A percentile compares a stretch with the other conserved stretches of the same genome.
phyloP scores from a whole-genome alignment of 2,113 vertebrate species.

The Meriones unguiculatus region DNA sequence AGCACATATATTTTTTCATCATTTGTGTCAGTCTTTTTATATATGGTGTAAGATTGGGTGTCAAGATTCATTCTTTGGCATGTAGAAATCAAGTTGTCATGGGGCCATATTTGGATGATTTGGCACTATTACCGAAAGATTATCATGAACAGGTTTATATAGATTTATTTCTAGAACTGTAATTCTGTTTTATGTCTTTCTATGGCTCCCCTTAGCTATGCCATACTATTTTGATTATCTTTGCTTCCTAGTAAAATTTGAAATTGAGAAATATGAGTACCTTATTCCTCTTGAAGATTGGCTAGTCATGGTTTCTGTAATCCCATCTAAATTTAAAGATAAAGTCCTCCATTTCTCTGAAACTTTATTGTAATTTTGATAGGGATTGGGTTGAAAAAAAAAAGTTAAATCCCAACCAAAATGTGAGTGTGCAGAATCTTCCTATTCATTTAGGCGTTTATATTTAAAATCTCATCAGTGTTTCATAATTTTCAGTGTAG shows the following conservation, averaged over 20 bases:
- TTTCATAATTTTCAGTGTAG: not conserved
- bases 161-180: not conserved
- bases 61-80: not conserved
- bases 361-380: not conserved
- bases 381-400: not conserved
- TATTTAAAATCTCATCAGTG: not conserved
- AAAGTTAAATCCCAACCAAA: not conserved
- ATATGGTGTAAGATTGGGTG: not conserved
- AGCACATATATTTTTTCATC: not conserved
- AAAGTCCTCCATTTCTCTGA: not conserved
- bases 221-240: not conserved
- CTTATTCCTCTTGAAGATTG: not conserved
- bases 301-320: not conserved
- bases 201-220: not conserved
- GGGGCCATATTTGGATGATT: not conserved
- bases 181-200: not conserved
- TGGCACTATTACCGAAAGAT: conserved; percentile 11
- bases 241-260: conserved; percentile 21
- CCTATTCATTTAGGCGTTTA: not conserved
- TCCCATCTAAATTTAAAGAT: not conserved
- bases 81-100: not conserved
- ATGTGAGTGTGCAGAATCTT: not conserved
- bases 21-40: not conserved
- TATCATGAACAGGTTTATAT: not conserved
- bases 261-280: not conserved